Evolutionary conservation across 2,888 invertebrate genomes (phyloP).

Genomic region (Fragum fragum): DNA sequence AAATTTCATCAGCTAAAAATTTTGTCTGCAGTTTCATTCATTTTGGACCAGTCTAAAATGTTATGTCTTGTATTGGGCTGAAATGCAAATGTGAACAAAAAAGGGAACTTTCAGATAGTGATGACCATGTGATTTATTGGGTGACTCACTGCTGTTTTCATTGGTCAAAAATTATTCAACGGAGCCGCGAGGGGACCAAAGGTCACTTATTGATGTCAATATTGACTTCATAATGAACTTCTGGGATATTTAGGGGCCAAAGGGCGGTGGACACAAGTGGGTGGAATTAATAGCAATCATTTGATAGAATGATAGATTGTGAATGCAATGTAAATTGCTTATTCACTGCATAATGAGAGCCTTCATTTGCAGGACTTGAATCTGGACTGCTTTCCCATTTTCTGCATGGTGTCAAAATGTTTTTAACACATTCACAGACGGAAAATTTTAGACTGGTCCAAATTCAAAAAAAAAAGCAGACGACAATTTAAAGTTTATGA

Average conservation of each 20-base stretch:
- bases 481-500: no score
- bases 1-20: no score
- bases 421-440: no score
- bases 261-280: constrained; percentile 13
- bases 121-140: constrained; percentile 26
- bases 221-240: constrained; percentile 51
- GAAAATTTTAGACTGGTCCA: no score
- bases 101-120: neutral
- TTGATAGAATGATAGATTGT: constrained; percentile 30
- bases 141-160: constrained; percentile 23
- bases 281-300: constrained; percentile 23
- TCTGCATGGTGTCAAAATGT: neutral
- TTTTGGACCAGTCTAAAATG: no score
- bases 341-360: constrained; percentile 7
- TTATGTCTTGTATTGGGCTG: no score
- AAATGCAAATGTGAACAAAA: neutral
- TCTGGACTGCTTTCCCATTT: no score
- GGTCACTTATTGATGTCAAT: constrained; percentile 52
- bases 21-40: no score
- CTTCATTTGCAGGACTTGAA: constrained; percentile 6
- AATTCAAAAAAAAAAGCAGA: no score
- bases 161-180: constrained; percentile 30
- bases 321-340: constrained; percentile 28
- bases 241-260: constrained; percentile 14
- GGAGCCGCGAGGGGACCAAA: constrained; percentile 21